A percentile compares a stretch with the other conserved stretches of the same genome.
Evolutionary conservation across 2,888 invertebrate genomes (phyloP).

Genomic region (Rhamnusium bicolor): DNA sequence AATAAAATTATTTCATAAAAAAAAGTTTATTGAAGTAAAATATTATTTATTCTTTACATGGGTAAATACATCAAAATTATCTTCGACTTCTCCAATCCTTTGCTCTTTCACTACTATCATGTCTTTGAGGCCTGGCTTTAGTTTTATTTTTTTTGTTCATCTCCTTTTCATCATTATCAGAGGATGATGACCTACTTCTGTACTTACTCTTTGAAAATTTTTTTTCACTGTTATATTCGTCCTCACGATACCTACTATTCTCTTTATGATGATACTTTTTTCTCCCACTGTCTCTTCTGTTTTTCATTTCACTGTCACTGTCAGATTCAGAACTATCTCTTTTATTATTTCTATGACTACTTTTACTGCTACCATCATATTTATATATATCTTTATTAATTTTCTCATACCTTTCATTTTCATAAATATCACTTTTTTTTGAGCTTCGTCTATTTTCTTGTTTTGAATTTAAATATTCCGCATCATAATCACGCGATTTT

Average conservation of each 20-base stretch:
- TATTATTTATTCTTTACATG: too few species aligned
- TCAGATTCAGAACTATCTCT: slow-evolving; percentile 27
- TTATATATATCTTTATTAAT: slow-evolving; percentile 15
- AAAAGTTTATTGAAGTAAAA: too few species aligned
- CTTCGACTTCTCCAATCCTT: not conserved
- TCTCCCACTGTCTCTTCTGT: slow-evolving; percentile 34
- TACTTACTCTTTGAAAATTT: not conserved
- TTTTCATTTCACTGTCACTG: slow-evolving; percentile 32
- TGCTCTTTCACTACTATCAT: not conserved
- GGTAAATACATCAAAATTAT: too few species aligned
- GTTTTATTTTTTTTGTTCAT: not conserved
- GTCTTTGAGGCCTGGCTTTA: not conserved
- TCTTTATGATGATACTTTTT: not conserved
- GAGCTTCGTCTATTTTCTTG: not conserved
- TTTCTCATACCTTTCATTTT: slow-evolving; percentile 13
- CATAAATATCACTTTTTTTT: slow-evolving; percentile 8
- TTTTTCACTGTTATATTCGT: not conserved
- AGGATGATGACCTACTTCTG: not conserved
- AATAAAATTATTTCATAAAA: too few species aligned
- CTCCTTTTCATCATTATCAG: not conserved
- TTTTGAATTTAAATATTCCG: not conserved
- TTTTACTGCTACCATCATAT: slow-evolving; percentile 23
- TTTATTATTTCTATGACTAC: slow-evolving; percentile 6
- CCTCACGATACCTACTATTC: slow-evolving; percentile 13
- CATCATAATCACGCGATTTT: not conserved